Evolutionary conservation across 2,113 vertebrate genomes (phyloP), one percentile per base, ranked within the genome.

Genomic region (Callipepla squamata): DNA sequence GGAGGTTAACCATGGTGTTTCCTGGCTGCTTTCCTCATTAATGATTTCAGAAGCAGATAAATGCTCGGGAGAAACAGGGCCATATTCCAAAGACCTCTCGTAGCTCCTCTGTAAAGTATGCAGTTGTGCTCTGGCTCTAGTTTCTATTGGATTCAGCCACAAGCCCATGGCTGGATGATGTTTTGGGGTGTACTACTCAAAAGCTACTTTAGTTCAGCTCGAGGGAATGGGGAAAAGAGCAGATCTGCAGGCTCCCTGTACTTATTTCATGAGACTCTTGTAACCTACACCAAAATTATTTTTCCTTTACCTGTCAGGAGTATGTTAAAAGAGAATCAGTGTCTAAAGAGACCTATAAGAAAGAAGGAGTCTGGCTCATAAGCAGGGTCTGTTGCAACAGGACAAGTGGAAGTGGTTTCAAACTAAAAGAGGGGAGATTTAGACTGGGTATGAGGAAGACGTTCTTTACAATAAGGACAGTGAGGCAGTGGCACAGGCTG

Each of bases 1-100:
- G 22, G 17, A 50, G 73, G 55, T 59, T 44, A 92, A 96, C 59
- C 28, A 11, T 14, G 22, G 18, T 69, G 42, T 21, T 81, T 68
- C 94, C 80, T 78, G 53, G 9, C 61, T 93, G 44, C 62, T 90
- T 94, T 86, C 70, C 36, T 73, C 44, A 21, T 38, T 66, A 81
- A 69, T 53, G 1, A 63, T 63, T 47, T 75, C 22, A 65, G 61
- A 63, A 63, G 15, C 1, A 85, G 89, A 92, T 57, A 85, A 84
- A 68, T 32, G 6, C 4, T 48, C 21, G 12, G 55, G 80, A 91
- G 76, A 28, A 75, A 58, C 76, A 58, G 28, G 68, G 9, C 3
- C 13, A 28, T 47, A 83, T 67, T 40, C 84, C 62, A 12, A 74
- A 89, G 72, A 55, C 28, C 4, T 65, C 70, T 7, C 32, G 63